Percentiles rank a stretch among this genome's conserved stretches.
Conservation (phyloP, 2,797 vertebrate species). For the Potorous gilbertii region DNA sequence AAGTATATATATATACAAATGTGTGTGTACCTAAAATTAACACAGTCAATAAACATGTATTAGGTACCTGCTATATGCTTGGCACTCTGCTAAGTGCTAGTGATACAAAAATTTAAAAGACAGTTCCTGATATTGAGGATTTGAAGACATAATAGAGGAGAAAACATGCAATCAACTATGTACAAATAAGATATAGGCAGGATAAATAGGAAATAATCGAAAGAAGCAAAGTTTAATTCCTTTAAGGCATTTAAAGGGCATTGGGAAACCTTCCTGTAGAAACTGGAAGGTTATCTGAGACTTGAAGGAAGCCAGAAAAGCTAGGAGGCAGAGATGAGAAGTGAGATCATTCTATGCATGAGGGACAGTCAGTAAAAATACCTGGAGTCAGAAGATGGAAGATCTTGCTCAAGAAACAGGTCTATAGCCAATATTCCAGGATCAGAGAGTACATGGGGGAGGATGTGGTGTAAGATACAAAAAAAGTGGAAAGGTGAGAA, state of each 20-base stretch:
- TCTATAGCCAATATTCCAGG: no score
- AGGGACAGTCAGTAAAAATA: not conserved
- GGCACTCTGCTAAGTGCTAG: not conserved
- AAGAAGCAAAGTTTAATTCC: not conserved
- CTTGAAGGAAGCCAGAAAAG: not conserved
- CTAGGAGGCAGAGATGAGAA: not conserved
- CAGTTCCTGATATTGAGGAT: not conserved
- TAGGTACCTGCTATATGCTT: not conserved
- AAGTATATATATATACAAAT: not conserved
- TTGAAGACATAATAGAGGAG: not conserved
- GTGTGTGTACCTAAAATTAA: not conserved
- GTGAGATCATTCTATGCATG: no score
- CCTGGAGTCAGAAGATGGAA: not conserved
- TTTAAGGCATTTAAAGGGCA: not conserved
- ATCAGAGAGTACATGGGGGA: not conserved
- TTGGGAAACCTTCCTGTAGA: not conserved
- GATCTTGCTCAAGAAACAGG: not conserved
- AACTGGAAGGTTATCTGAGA: not conserved
- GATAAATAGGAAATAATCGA: not conserved
- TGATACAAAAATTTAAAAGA: not conserved
- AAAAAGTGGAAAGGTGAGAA: not conserved
- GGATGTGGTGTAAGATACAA: not conserved
- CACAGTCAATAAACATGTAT: not conserved
- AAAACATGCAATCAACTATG: not conserved
- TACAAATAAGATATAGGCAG: not conserved